Conservation (phyloP, 2,113 vertebrate genomes). For the Odobenus rosmarus region DNA sequence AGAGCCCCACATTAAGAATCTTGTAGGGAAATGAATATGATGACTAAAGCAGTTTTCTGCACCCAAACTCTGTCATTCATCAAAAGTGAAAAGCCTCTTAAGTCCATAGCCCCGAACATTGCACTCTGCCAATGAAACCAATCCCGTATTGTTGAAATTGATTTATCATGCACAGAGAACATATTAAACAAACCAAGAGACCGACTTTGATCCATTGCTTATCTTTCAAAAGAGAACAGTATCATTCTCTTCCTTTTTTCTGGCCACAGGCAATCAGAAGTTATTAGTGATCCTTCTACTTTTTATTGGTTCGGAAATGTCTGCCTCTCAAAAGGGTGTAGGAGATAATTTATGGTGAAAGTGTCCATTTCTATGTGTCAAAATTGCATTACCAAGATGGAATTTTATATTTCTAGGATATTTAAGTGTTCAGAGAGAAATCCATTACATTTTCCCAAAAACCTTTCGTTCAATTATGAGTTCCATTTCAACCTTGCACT, state of each 20-base stretch:
- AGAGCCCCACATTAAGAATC: neutral
- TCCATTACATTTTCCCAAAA: neutral
- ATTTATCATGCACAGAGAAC: neutral
- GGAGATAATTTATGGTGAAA: neutral
- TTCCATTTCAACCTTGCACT: neutral
- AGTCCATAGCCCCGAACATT: neutral
- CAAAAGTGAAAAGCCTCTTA: conserved; percentile 16
- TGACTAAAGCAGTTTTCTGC: neutral
- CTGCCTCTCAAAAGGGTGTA: neutral
- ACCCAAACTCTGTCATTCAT: neutral
- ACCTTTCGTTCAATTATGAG: neutral
- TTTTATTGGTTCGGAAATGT: neutral
- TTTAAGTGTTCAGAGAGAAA: conserved; percentile 27
- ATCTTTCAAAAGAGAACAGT: neutral
- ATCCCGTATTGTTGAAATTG: neutral
- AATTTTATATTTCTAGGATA: conserved; percentile 21
- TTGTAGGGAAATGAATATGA: neutral
- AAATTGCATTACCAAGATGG: neutral
- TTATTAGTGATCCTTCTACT: neutral
- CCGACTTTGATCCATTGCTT: neutral
- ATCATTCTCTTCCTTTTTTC: neutral
- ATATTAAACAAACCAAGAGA: neutral
- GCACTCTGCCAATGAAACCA: neutral
- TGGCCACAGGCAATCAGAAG: neutral
- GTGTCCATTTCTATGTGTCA: neutral